A percentile compares a stretch with the other conserved stretches of the same genome.
phyloP scores from a whole-genome alignment of 2,888 invertebrate genomes.

The Hirtodrosophila cameraria region DNA sequence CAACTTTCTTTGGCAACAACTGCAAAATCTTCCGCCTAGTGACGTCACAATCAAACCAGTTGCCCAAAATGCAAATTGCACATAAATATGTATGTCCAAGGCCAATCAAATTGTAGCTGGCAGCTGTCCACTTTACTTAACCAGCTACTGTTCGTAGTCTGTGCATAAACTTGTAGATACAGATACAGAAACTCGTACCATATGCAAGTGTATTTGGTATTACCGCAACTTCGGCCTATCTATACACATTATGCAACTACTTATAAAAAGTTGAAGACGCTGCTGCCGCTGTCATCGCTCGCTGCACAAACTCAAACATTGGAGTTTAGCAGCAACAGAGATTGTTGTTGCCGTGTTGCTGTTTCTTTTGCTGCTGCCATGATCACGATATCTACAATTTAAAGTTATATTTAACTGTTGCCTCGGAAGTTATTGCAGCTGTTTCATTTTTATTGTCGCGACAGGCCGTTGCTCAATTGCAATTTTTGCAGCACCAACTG shows the following conservation, averaged over 20 bases:
- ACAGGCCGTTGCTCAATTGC: slow-evolving; percentile 52
- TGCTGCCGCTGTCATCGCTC: slow-evolving; percentile 45
- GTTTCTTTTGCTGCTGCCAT: slow-evolving; percentile 2
- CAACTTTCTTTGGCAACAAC: slow-evolving; percentile 64
- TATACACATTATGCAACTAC: slow-evolving; percentile 64
- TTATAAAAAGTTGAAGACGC: slow-evolving; percentile 27
- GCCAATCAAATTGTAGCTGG: slow-evolving; percentile 52
- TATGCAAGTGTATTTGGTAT: slow-evolving; percentile 53
- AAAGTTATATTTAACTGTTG: slow-evolving; percentile 47
- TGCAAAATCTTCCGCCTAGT: slow-evolving; percentile 66
- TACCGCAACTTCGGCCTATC: slow-evolving; percentile 61
- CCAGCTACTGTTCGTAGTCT: slow-evolving; percentile 25
- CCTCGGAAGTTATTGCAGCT: slow-evolving; percentile 65
- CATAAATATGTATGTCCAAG: slow-evolving; percentile 43
- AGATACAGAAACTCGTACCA: slow-evolving; percentile 23
- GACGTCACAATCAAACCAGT: slow-evolving; percentile 69
- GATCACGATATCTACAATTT: slow-evolving; percentile 59
- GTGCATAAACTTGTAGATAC: neutral
- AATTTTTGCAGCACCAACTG: slow-evolving; percentile 51
- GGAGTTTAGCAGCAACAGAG: slow-evolving; percentile 2
- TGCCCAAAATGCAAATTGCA: slow-evolving; percentile 60
- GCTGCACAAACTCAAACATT: slow-evolving; percentile 38
- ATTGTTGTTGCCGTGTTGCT: slow-evolving; percentile 16
- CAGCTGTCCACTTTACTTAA: slow-evolving; percentile 17
- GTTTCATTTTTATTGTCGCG: slow-evolving; percentile 26